Evolutionary conservation across 2,113 vertebrate species (phyloP).

Genomic region (pig (Sus scrofa)): T2T-Sscrofa CM000812.6:119727001-119727500

Average conservation of each 20-base stretch:
- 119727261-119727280: not conserved
- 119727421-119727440: not conserved
- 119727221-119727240: not conserved
- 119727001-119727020: not conserved
- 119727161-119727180: not conserved
- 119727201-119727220: not conserved
- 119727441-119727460: not conserved
- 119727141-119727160: not conserved
- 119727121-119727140: not conserved
- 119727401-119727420: rapidly evolving
- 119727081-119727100: not conserved
- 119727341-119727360: not conserved
- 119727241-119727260: not conserved
- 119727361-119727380: not conserved
- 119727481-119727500: not conserved
- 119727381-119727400: not conserved
- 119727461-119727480: not conserved
- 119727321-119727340: too few species aligned
- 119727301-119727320: not conserved
- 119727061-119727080: rapidly evolving
- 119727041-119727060: not conserved
- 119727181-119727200: rapidly evolving
- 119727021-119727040: not conserved
- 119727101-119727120: not conserved
- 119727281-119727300: not conserved